Base-by-base conservation (phyloP, 92 coral and sea anemone genomes). In the Heliopora coerulea region DNA sequence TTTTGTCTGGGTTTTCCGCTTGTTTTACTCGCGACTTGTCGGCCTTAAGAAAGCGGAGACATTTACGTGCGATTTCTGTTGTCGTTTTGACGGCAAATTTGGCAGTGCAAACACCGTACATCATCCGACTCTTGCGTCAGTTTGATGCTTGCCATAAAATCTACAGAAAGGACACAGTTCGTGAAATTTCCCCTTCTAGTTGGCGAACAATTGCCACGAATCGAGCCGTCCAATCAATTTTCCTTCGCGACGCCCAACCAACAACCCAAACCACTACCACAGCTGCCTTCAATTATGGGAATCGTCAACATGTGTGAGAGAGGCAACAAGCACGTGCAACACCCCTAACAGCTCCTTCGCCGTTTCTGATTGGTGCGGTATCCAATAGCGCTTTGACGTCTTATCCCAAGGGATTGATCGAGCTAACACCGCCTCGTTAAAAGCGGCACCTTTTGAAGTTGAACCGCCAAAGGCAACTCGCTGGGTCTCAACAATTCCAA, bases 251-350 rank as follows among this genome's bases (percentile, higher is more conserved):
- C n/a, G n/a, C n/a, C 14, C 52, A 46, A n/a, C 52, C 52, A n/a
- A 46, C 52, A 15, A 46, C 2, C 17, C 52, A 46, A 46, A 46
- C 52, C 52, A 70, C 63, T 70, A 34, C 41, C 77, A 31, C 99
- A 95, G 96, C 99, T 95, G 99, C 91, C 83, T 76, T 95, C 90
- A 95, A 95, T 95, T 95, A 95, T 82, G 91, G 35, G 73, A 89
- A 80, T 83, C 99, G 91, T 88, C 90, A 86, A 87, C 96, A 89
- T 89, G 96, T 95, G 96, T 90, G 87, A 86, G 79, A 82, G 82
- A 86, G 88, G 87, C 91, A 84, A 52, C 73, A 84, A 91, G 97
- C 99, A 95, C 99, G 99, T 95, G 99, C 89, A 82, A 81, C 80
- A 78, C 82, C 85, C 88, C 83, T 86, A 86, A 87, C 91, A 88